Percentiles rank a stretch among this genome's conserved stretches.
phyloP scores from a whole-genome alignment of 2,888 invertebrate species.

The Drosophila nr. fundita region DNA sequence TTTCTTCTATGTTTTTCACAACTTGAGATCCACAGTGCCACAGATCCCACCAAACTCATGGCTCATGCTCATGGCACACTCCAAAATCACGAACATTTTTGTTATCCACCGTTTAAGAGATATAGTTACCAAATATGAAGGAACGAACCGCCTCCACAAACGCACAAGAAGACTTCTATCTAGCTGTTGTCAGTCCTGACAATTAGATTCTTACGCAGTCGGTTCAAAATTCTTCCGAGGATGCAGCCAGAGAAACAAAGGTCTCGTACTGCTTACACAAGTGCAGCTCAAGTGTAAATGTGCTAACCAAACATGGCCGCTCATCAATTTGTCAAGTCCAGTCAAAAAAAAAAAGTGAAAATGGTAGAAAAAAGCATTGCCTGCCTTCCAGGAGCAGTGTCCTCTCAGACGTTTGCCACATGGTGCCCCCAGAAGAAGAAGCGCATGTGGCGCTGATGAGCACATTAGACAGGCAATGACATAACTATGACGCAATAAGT shows the following conservation, averaged over 20 bases:
- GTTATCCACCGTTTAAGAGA: not conserved
- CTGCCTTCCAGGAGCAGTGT: slow-evolving; percentile 23
- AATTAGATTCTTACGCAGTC: not conserved
- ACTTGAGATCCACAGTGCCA: not conserved
- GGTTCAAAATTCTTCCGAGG: not conserved
- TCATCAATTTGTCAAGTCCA: slow-evolving; percentile 44
- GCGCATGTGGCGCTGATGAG: slow-evolving; percentile 32
- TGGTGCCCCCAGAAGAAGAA: not conserved
- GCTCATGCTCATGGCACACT: not conserved
- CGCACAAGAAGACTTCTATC: not conserved
- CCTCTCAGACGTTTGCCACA: slow-evolving; percentile 5
- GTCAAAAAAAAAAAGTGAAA: slow-evolving; percentile 4
- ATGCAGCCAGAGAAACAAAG: not conserved
- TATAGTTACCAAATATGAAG: not conserved
- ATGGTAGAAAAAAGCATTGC: not conserved
- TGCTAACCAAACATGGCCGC: slow-evolving; percentile 32
- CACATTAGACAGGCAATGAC: slow-evolving; percentile 39
- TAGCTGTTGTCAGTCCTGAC: not conserved
- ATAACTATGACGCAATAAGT: slow-evolving; percentile 34
- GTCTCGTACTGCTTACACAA: slow-evolving; percentile 25
- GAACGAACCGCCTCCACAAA: not conserved
- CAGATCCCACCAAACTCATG: not conserved
- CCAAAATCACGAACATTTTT: not conserved
- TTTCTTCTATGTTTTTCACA: not conserved
- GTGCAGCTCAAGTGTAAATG: slow-evolving; percentile 50